These are phyloP conservation scores for Aradophagus sp. DNA, from an alignment of 1,140 invertebrate genomes.

Conservation along the genomic window DNA sequence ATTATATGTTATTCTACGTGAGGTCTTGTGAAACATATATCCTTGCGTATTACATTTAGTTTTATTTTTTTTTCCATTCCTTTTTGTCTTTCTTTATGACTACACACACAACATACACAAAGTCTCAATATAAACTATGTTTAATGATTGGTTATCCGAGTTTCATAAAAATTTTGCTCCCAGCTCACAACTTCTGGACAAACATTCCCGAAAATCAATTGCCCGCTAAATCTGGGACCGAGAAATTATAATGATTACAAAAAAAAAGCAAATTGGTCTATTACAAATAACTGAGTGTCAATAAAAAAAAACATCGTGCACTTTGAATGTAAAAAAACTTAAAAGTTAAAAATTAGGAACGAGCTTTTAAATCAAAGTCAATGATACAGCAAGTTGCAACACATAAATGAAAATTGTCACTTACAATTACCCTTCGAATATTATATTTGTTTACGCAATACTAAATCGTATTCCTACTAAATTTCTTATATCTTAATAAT, in stretches of 20 bases:
- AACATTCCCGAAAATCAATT: conserved; percentile 56
- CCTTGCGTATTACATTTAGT: conserved; percentile 33
- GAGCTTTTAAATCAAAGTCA: too few species aligned
- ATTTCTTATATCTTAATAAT: conserved; percentile 19
- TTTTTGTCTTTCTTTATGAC: conserved; percentile 62
- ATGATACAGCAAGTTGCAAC: too few species aligned
- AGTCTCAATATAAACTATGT: conserved; percentile 70
- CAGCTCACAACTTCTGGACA: conserved; percentile 41
- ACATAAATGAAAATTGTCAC: too few species aligned
- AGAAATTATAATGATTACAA: conserved; percentile 46
- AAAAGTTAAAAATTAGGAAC: too few species aligned
- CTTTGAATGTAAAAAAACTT: too few species aligned
- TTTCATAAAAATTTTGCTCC: conserved; percentile 64
- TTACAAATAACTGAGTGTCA: too few species aligned
- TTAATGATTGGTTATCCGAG: conserved; percentile 66
- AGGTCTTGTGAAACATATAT: conserved; percentile 43
- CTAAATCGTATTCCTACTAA: too few species aligned
- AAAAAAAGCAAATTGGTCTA: too few species aligned
- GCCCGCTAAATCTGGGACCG: conserved; percentile 47
- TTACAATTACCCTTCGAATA: too few species aligned
- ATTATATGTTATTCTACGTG: conserved; percentile 35
- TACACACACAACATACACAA: conserved; percentile 75
- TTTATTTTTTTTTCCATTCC: conserved; percentile 20
- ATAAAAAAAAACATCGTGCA: too few species aligned
- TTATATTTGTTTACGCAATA: too few species aligned